Evolutionary conservation across 2,888 invertebrate species (phyloP).

Genomic region (Chaetogeoica ovagalla): DNA sequence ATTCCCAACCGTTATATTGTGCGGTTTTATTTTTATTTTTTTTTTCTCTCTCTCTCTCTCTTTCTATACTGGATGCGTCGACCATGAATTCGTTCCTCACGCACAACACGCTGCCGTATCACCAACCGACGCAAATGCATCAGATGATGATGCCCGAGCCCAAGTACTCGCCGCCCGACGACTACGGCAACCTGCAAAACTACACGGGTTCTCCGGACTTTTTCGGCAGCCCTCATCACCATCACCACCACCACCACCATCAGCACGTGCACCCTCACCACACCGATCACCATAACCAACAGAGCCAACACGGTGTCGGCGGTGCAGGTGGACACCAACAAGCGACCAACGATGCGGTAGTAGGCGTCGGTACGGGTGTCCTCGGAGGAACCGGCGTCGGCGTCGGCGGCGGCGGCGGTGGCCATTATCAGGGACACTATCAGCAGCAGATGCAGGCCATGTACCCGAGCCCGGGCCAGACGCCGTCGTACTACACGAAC

Average conservation of each 20-base stretch:
- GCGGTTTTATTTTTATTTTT: not conserved
- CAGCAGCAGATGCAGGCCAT: constrained; percentile 49
- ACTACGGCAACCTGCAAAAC: constrained; percentile 47
- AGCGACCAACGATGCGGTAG: not conserved
- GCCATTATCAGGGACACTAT: constrained; percentile 57
- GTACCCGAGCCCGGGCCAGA: constrained; percentile 50
- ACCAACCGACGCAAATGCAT: constrained; percentile 47
- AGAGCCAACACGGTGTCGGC: constrained; percentile 6
- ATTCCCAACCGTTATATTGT: no score
- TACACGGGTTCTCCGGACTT: constrained; percentile 52
- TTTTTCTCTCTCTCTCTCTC: not conserved
- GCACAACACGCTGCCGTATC: constrained; percentile 44
- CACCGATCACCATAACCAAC: constrained; percentile 60
- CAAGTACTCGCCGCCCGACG: constrained; percentile 55
- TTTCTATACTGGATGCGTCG: constrained; percentile 16
- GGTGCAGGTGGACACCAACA: constrained; percentile 59
- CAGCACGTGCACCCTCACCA: constrained; percentile 58
- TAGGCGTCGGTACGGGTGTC: constrained; percentile 66
- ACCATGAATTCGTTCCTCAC: constrained; percentile 48
- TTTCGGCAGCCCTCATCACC: constrained; percentile 62
- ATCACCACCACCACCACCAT: constrained; percentile 51
- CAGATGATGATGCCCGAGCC: constrained; percentile 59
- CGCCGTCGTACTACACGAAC: constrained; percentile 44
- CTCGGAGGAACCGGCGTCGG: constrained; percentile 63
- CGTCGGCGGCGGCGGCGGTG: constrained; percentile 69